Evolutionary conservation across 2,888 invertebrate species (phyloP), one percentile per base, ranked within the genome.

Genomic region (Buathra laborator): DNA sequence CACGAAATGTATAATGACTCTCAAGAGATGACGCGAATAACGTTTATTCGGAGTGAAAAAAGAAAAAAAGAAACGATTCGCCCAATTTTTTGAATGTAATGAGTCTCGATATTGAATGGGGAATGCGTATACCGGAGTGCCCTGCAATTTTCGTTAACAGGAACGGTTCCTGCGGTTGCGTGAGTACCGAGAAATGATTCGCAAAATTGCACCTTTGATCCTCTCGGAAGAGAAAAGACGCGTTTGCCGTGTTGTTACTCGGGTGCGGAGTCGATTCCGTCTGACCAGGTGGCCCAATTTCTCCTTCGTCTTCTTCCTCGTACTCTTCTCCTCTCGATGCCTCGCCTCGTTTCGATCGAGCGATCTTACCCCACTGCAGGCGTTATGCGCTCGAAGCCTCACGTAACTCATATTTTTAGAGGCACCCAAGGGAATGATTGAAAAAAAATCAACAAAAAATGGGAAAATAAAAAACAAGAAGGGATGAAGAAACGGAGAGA

Each of bases 231-330:
- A 64, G 72, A 71, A 67, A 78, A 82, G 51, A 46, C 66, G 64
- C 66, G 44, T 66, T 51, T 24, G 37, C 5, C 43, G 70, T 24
- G 37, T 5, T 43, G 70, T 14, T 16, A 44, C 59, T 43, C 32
- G 71, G 66, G 24, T 32, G 70, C n/a, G 51, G n/a, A 59, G 80
- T 51, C 80, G 81, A 75, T 81, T 86, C 72, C 71, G 86, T 72
- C 79, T 82, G 84, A 84, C 86, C 86, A 83, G 84, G 84, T 86
- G 86, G 86, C 86, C 86, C 84, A 86, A 84, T 84, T 86, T 84
- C 85, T 14, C 72, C 59, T 71, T 56, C 56, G 64, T 75, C 78
- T 78, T 81, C 71, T 81, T 76, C 81, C 56, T 76, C 74, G 19
- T 53, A n/a, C 51, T 56, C 32, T 56, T 77, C 37, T 77, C 66